Base-by-base conservation (phyloP, 2,888 invertebrate species). In the Rhopalosiphum nymphaeae region DNA sequence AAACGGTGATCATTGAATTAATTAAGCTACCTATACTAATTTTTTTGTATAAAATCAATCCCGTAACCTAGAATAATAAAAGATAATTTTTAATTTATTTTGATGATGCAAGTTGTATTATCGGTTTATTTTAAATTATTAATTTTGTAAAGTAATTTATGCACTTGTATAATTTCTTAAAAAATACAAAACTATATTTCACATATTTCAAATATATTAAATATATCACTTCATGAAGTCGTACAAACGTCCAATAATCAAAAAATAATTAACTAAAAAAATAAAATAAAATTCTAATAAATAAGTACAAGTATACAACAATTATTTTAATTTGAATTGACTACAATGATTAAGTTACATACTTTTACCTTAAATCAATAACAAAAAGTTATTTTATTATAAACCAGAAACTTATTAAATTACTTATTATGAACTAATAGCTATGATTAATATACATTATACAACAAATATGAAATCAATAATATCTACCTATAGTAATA, bases 351-450 rank as follows among this genome's bases (percentile, higher is more conserved):
- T 78, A 78, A 78, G 78, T 78, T 36, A 78, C 21, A 16, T 67
- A 67, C 5, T 67, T 4, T n/a, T 78, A 36, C 21, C 9, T 36
- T 78, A 21, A 36, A 36, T 78, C 78, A 36, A 78, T 25, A 36
- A 7, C 78, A 21, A 78, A 78, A 78, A 36, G 36, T 78, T 21
- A 36, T 21, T 78, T 78, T 36, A 78, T 78, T 36, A 78, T 78
- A 21, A 21, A 78, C 36, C 3, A 78, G 78, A 78, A 36, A 78
- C 36, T 36, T 36, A 78, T 78, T 78, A 57, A 44, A 26, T 53
- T 49, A 49, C 46, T 85, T 87, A n/a, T 87, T 53, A 49, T 89
- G 44, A 89, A 57, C 57, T 89, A 44, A 57, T 44, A 56, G 11
- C 42, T 42, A 56, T 53, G 25, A 36, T 53, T 89, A 13, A 89